Base-by-base conservation (phyloP, 2,797 vertebrate species). In the Sebastes matsubarae region DNA sequence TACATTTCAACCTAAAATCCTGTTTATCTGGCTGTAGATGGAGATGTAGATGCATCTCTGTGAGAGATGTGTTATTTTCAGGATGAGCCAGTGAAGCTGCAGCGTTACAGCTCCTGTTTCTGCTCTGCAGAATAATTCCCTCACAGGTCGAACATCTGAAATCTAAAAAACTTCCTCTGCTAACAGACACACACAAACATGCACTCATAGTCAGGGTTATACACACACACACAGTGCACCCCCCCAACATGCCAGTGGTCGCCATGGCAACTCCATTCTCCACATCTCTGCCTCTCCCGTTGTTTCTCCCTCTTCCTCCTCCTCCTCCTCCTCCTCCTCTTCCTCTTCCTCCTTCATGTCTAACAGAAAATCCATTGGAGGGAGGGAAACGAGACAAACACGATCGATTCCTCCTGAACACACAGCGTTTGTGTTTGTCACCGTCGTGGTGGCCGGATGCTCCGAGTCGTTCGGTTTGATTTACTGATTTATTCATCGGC, bases 191-290 rank as follows among this genome's bases (percentile, higher is more conserved):
- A 20, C 50, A 52, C 50, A 52, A n/a, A 52, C 18, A 52, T 20
- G 50, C 8, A 52, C 20, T 52, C 50, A 52, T 4, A 20, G 8
- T n/a, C 18, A 52, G 7, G 6, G 20, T 52, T n/a, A 9, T 4
- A 52, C 46, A 50, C 46, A 50, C 42, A 46, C 57, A 30, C 63
- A 58, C 36, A 46, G 66, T 24, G 20, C 4, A 25, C 3, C 29
- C 55, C 76, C 74, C 36, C 36, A 60, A 59, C 78, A 80, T 85
- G 79, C 67, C 57, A 12, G 16, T 16, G 68, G 84, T 92, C 27
- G 11, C 89, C 81, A 90, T 92, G 80, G 89, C 82, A 90, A 92
- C 88, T 61, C 75, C 75, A 25, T 82, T 64, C 85, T 81, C 80
- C 75, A 71, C 78, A 36, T 84, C 77, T 67, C 75, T 79, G 72